Percentiles rank a stretch among this genome's conserved stretches.
phyloP scores from a whole-genome alignment of 2,113 vertebrate genomes.

The Okapia johnstoni region DNA sequence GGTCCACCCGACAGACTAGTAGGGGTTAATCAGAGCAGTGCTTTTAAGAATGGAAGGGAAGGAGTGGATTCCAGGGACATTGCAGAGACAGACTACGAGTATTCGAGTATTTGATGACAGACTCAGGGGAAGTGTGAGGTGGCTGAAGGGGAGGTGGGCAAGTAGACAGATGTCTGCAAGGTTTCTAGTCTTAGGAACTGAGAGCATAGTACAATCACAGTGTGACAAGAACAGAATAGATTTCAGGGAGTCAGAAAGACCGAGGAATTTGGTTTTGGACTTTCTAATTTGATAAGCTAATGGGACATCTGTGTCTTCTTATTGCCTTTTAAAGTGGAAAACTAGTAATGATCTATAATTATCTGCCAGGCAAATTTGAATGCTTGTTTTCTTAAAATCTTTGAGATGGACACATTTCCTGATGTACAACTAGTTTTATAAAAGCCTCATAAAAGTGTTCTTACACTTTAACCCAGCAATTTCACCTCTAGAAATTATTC shows the following conservation, averaged over 20 bases:
- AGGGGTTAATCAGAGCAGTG: neutral
- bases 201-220: neutral
- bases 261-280: neutral
- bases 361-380: neutral
- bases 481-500: constrained; percentile 21
- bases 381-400: constrained; percentile 23
- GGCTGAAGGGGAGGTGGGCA: neutral
- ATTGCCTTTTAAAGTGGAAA: neutral
- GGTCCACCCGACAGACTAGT: neutral
- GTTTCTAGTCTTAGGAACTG: neutral
- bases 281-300: neutral
- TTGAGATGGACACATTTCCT: constrained; percentile 6
- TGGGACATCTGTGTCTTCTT: neutral
- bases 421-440: neutral
- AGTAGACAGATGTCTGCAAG: neutral
- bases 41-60: neutral
- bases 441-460: neutral
- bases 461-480: constrained; percentile 25
- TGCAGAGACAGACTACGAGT: neutral
- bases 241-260: neutral
- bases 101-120: neutral
- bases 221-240: neutral
- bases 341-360: constrained; percentile 17
- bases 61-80: neutral
- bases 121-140: neutral